A percentile compares a stretch with the other conserved stretches of the same genome.
Conservation (phyloP, 2,113 vertebrate species). For the Pardalotus punctatus region DNA sequence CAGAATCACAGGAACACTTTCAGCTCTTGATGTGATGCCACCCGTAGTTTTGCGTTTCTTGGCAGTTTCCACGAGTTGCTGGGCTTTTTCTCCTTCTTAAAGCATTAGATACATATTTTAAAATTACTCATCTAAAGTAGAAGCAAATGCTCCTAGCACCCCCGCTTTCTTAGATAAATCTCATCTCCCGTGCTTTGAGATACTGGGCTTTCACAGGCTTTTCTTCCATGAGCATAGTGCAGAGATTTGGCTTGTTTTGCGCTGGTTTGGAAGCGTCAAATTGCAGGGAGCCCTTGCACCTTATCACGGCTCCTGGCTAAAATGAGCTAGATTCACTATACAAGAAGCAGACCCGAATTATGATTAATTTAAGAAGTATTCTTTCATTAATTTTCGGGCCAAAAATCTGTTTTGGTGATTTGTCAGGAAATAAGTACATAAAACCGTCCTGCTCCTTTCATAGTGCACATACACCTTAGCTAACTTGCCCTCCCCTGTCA, state of each 20-base stretch:
- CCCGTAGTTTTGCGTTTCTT: background rate
- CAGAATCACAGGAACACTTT: background rate
- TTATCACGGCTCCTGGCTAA: background rate
- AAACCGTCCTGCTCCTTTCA: background rate
- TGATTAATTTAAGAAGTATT: background rate
- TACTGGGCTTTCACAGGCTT: accelerated
- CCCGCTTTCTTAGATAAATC: background rate
- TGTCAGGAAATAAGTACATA: background rate
- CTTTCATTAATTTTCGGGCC: background rate
- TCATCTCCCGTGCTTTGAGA: background rate
- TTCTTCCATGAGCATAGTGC: background rate
- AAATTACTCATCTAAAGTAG: background rate
- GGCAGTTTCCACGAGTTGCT: background rate
- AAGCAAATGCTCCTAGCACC: background rate
- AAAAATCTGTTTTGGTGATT: background rate
- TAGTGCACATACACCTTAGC: background rate
- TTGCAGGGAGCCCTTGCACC: background rate
- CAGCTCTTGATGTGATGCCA: background rate
- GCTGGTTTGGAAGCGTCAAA: background rate
- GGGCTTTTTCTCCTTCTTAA: background rate
- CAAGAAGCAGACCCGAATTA: background rate
- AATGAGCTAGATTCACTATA: background rate
- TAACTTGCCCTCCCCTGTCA: background rate
- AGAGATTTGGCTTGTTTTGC: background rate
- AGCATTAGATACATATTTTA: background rate